These are phyloP conservation scores for Allophyes oxyacanthae DNA, from an alignment of 2,888 invertebrate genomes.

Conservation along the genomic window DNA sequence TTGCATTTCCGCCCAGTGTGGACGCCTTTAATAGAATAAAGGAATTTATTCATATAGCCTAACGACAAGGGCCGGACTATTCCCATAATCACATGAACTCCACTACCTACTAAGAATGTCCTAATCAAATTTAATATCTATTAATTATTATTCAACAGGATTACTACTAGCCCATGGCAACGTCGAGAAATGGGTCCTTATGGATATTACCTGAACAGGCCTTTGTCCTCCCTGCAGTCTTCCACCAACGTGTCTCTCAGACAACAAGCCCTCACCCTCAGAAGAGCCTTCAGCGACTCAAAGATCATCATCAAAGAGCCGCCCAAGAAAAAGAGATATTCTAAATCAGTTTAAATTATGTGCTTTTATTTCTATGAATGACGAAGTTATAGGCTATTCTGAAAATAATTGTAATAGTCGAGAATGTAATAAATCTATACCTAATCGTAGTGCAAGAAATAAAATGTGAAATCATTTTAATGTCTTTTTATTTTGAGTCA, in stretches of 20 bases:
- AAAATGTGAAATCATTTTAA: slow-evolving; percentile 26
- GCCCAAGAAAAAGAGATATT: slow-evolving; percentile 76
- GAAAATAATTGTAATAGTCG: slow-evolving; percentile 20
- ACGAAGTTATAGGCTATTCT: slow-evolving; percentile 17
- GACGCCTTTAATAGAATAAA: too few relatives aligned
- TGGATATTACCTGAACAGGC: slow-evolving; percentile 89
- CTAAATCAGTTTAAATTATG: slow-evolving; percentile 75
- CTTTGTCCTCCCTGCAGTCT: slow-evolving; percentile 70
- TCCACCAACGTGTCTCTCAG: slow-evolving; percentile 56
- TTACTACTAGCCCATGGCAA: slow-evolving; percentile 89
- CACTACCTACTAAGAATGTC: too few relatives aligned
- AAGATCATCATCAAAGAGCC: slow-evolving; percentile 74
- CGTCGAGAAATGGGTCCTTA: slow-evolving; percentile 90
- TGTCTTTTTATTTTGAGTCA: slow-evolving; percentile 7
- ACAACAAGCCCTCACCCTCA: slow-evolving; percentile 62
- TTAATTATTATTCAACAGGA: slow-evolving; percentile 73
- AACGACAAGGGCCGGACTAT: too few relatives aligned
- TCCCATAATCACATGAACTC: too few relatives aligned
- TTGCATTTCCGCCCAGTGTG: too few relatives aligned
- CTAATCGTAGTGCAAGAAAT: slow-evolving; percentile 28
- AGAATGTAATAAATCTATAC: slow-evolving; percentile 19
- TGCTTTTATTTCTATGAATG: slow-evolving; percentile 15
- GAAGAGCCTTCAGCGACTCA: slow-evolving; percentile 80
- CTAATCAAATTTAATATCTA: not conserved
- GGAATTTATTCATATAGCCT: too few relatives aligned